Evolutionary conservation across 2,888 invertebrate genomes (phyloP), one percentile per base, ranked within the genome.

Genomic region (Galeruca laticollis): DNA sequence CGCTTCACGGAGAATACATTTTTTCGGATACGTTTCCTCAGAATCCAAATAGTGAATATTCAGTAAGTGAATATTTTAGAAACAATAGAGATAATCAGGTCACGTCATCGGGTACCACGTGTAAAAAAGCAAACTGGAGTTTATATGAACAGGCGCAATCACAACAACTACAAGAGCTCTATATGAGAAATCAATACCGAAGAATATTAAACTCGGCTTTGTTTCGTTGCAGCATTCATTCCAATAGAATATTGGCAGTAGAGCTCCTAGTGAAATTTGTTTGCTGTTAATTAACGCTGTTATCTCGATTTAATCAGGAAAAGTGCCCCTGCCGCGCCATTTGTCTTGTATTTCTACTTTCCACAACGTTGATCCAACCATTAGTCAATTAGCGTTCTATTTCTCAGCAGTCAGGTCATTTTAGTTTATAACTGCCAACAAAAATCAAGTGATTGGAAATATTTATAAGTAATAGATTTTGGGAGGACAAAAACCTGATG

Each of bases 141-240:
- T 26, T 26, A 18, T 6, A 15, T 8, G 15, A 47, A 47, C 47
- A 18, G 15, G 18, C 18, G 8, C 18, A 47, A n/a, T 47, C 18
- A 18, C 47, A 47, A 47, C 18, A 18, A 47, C 43, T n/a, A 43
- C 43, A n/a, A 40, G 1, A 47, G 6, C 15, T 47, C 15, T 15
- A 47, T 47, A 15, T 47, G 47, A 47, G 15, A 47, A 47, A 47
- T 47, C 47, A 47, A 47, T 47, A 47, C 47, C 9, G 18, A 15
- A 47, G 18, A 47, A 47, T 2, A 47, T 47, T 47, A 47, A 47
- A 47, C 8, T 47, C 37, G 47, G 18, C 47, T 47, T 47, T 18
- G 15, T 47, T 18, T 15, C 47, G 47, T 15, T 47, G 15, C 47
- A n/a, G 47, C 47, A 15, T 47, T 18, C 47, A 18, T 15, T 47